Evolutionary conservation across 2,888 invertebrate genomes (phyloP), one percentile per base, ranked within the genome.

Genomic region (Limnephilus auricula): DNA sequence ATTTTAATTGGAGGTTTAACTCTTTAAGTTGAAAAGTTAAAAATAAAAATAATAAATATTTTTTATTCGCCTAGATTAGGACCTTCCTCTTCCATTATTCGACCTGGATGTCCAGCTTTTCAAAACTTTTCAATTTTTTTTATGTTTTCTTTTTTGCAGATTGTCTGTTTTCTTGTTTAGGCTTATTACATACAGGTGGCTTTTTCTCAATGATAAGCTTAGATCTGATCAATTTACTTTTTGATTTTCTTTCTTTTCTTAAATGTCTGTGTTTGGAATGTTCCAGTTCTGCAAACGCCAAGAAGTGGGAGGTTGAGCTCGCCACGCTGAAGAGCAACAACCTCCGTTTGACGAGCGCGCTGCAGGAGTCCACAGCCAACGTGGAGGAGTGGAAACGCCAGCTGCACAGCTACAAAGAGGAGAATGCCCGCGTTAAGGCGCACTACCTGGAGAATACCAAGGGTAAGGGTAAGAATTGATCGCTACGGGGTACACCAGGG

Each of bases 331-430:
- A 99, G 96, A 99, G 98, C 94, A 99, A 99, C 96, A 99, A 99
- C 95, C 97, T 98, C 78, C 97, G 99, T 93, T 96, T 99, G 94
- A 99, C 99, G 10, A 98, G 99, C 94, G 99, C 99, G 31, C 96
- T 99, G 91, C 99, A 99, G 95, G 97, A 97, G 95, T 99, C 99
- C 94, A 99, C 99, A 65, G 98, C 99, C 92, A 99, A 99, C 95
- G 99, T 99, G 45, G 99, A 99, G 94, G 99, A 99, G 95, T 99
- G 99, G 99, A 99, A 99, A 95, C 97, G 99, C 93, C 99, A 99
- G 95, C 96, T 99, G 94, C 99, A 99, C 94, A 98, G 98, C 93
- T 98, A 98, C 94, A 97, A 98, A 95, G 98, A 99, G 95, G 98
- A 99, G 95, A 99, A 99, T 95, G 97, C 98, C 93, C 96, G 98